Base-by-base conservation (phyloP, 2,888 invertebrate genomes). In the Tholera decimalis region DNA sequence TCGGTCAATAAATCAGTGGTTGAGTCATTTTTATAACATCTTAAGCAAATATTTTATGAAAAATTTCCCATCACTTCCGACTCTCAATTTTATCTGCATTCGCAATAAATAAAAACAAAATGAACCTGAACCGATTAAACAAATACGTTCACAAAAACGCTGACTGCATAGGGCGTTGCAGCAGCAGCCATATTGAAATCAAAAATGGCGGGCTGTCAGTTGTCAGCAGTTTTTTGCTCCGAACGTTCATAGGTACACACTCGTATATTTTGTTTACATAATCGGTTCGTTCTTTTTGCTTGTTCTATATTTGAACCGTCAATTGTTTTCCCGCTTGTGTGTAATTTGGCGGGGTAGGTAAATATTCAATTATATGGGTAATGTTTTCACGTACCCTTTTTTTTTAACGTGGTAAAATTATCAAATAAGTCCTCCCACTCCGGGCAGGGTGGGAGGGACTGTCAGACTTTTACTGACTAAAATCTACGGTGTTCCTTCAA, bases 151-250 rank as follows among this genome's bases (percentile, higher is more conserved):
- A 82, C 83, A 86, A 91, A 88, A 93, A 84, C 74, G 92, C 93
- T 92, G 92, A 92, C 88, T 85, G 86, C 87, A 88, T 82, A 85
- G 82, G 87, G 84, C 83, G 85, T 86, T 92, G 91, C 93, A 91
- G 85, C 86, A 79, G 78, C 73, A 62, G 84, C 85, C 87, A 88
- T 89, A 80, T 91, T 91, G 91, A 43, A 83, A 88, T 86, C 91
- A 92, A 92, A 93, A 93, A 92, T 92, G 89, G 92, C 88, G 80
- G 85, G 65, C 80, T 83, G 75, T 85, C 88, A 87, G 85, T 83
- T 84, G 86, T 92, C 93, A 93, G 93, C 93, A 83, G 53, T 85
- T 92, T 92, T 92, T 90, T 87, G 86, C 85, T 81, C 82, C 69
- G 76, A 80, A 79, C 76, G 68, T 35, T 28, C 47, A n/a, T 44